These are phyloP conservation scores for Anguilla anguilla DNA, from an alignment of 2,797 vertebrate species.

Conservation along the genomic window DNA sequence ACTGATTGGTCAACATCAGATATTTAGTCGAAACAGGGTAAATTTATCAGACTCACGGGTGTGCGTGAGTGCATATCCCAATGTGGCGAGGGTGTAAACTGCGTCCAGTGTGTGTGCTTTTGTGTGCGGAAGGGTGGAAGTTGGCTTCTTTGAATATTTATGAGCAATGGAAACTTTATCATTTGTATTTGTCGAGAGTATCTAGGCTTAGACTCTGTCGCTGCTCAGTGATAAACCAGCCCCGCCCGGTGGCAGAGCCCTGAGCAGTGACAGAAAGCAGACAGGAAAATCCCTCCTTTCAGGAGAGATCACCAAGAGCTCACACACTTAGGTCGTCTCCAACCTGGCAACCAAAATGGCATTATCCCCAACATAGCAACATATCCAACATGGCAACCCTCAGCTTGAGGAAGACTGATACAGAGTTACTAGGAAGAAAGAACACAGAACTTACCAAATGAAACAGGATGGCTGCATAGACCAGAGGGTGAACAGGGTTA, in stretches of 20 bases:
- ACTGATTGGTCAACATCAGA: not conserved
- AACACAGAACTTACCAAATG: conserved; percentile 77
- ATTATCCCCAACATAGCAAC: not conserved
- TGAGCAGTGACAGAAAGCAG: not conserved
- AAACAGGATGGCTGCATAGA: conserved; percentile 83
- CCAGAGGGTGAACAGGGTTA: conserved; percentile 78
- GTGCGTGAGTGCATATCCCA: not conserved
- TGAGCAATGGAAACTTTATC: not conserved
- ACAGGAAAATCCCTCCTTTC: not conserved
- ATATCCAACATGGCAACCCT: not conserved
- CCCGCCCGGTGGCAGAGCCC: not conserved
- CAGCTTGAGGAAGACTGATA: not conserved
- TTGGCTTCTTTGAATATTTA: not conserved
- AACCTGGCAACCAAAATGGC: not conserved
- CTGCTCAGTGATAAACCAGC: not conserved
- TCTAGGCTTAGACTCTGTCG: not conserved
- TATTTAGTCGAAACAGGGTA: not conserved
- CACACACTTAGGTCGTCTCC: not conserved
- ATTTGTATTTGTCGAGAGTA: not conserved
- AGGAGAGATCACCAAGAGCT: not conserved
- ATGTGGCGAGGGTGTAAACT: conserved; percentile 34
- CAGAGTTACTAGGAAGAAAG: not conserved
- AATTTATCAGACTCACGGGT: too few species aligned
- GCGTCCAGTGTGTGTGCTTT: conserved; percentile 43
- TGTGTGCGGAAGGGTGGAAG: conserved; percentile 42